Conservation (phyloP, 2,888 invertebrate species). For the Noctua pronuba region DNA sequence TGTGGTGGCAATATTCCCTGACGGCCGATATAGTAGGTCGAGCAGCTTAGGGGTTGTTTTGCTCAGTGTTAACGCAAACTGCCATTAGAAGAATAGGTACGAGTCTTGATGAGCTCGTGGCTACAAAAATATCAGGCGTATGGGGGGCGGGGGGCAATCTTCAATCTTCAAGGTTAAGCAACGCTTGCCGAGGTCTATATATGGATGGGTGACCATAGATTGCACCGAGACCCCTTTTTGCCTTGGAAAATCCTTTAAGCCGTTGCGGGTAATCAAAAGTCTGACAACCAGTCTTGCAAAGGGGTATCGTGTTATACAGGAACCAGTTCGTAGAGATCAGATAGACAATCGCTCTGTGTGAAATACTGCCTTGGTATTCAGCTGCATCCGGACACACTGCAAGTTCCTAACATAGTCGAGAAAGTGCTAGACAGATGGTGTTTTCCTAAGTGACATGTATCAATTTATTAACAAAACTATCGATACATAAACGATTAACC, state of each 20-base stretch:
- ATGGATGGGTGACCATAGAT: neutral
- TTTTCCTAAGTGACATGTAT: neutral
- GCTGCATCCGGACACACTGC: neutral
- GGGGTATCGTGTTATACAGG: neutral
- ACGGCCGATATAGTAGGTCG: neutral
- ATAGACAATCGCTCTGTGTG: no score
- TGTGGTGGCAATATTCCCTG: conserved; percentile 8
- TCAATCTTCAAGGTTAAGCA: neutral
- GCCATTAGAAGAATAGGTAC: neutral
- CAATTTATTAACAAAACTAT: neutral
- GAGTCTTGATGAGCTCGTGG: neutral
- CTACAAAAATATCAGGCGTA: neutral
- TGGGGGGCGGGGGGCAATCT: neutral
- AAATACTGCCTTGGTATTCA: neutral
- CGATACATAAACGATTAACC: neutral
- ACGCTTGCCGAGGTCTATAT: neutral
- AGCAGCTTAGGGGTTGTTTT: neutral
- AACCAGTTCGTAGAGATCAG: neutral
- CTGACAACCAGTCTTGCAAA: neutral
- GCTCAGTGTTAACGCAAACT: neutral
- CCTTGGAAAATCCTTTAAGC: neutral
- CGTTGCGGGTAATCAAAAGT: neutral
- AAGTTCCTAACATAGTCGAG: neutral
- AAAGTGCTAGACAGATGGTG: neutral
- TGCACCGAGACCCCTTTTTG: neutral